Percentiles rank a stretch among this genome's conserved stretches.
Conservation (phyloP, 2,797 vertebrate species). For the Chelmon rostratus region DNA sequence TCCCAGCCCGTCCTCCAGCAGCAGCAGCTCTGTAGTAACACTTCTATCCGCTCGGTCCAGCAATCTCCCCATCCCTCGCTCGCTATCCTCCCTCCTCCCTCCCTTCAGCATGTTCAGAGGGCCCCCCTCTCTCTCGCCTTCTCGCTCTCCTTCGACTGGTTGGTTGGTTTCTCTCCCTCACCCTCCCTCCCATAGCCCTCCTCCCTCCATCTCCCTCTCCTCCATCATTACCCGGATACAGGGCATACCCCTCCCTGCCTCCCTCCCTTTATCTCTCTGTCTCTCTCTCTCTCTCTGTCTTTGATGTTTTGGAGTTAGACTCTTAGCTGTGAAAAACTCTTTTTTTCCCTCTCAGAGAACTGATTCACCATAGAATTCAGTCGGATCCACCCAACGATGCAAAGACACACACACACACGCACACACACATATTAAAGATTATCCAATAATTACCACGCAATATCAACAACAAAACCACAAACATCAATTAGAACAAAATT, state of each 20-base stretch:
- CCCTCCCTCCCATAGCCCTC: slow-evolving; percentile 31
- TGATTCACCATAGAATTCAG: slow-evolving; percentile 53
- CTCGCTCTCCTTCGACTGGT: slow-evolving; percentile 73
- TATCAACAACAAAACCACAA: slow-evolving; percentile 42
- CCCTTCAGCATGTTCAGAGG: slow-evolving; percentile 69
- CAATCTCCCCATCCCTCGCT: slow-evolving; percentile 75
- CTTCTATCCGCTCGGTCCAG: slow-evolving; percentile 79
- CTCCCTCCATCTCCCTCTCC: slow-evolving; percentile 40
- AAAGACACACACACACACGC: slow-evolving; percentile 15
- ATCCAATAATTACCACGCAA: slow-evolving; percentile 40
- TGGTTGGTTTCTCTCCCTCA: slow-evolving; percentile 73
- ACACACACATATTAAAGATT: slow-evolving; percentile 24
- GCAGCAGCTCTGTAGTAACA: slow-evolving; percentile 86
- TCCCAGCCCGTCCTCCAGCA: slow-evolving; percentile 76
- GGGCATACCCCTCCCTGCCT: slow-evolving; percentile 62
- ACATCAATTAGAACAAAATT: slow-evolving; percentile 19
- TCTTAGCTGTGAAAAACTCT: slow-evolving; percentile 65
- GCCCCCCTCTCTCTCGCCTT: slow-evolving; percentile 60
- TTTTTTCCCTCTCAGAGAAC: slow-evolving; percentile 37
- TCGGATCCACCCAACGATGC: slow-evolving; percentile 64
- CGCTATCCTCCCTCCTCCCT: slow-evolving; percentile 67
- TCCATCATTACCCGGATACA: slow-evolving; percentile 77
- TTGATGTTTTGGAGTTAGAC: slow-evolving; percentile 84
- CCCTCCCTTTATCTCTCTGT: slow-evolving; percentile 15
- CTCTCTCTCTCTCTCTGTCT: slow-evolving; percentile 55